Evolutionary conservation across 2,888 invertebrate species (phyloP), one percentile per base, ranked within the genome.

Genomic region (Beris morrisii): DNA sequence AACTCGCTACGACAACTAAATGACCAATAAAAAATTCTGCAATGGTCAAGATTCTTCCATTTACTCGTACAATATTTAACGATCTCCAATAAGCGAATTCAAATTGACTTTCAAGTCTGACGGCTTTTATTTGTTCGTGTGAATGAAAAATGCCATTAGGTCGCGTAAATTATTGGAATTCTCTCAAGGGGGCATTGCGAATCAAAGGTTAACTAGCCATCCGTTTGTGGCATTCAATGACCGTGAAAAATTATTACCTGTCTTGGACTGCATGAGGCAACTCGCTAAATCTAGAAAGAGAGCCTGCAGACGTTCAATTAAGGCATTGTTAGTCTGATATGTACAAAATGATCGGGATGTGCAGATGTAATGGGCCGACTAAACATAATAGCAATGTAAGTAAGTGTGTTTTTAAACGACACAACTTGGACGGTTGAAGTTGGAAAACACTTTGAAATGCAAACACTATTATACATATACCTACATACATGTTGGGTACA

Each of bases 61-160:
- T 6, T 13, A n/a, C 15, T 4, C 7, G 7, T 32, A n/a, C n/a
- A n/a, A 32, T 32, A 32, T 7, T 4, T 32, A 32, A 32, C 32
- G 32, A 32, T 7, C 5, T 4, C 32, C 32, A 32, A 32, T 45
- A 28, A 45, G 32, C 30, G 59, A 31, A 59, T 59, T 48, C 59
- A 46, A 59, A 59, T 48, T 48, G 59, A 46, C 59, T 59, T 48
- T 48, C 30, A 59, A 46, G 59, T 48, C 59, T 48, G 59, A 63
- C 52, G 43, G 31, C 53, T 64, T 61, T 48, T 54, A 43, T 64
- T 55, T 45, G 64, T 32, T 54, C 45, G 64, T 64, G 64, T 64
- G 64, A 64, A 64, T 64, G 64, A 64, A 64, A 55, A 64, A 64
- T 64, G 64, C 64, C 64, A 64, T 64, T 64, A 64, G 64, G 64